Conservation (phyloP, 2,888 invertebrate genomes). For the Tridacna crocea region DNA sequence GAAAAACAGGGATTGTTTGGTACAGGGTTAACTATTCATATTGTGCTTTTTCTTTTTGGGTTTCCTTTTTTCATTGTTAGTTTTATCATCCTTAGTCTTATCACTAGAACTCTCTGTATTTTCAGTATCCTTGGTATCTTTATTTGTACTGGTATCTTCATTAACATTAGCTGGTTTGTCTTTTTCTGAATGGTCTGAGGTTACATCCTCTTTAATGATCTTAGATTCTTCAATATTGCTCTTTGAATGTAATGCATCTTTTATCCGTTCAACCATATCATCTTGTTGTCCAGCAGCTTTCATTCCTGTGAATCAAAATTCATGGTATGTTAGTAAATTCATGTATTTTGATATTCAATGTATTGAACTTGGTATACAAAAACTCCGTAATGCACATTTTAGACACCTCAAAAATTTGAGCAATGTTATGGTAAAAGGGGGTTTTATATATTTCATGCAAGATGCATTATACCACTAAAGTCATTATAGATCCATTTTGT, state of each 20-base stretch:
- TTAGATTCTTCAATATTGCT: not conserved
- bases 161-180: not conserved
- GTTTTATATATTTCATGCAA: too few relatives aligned
- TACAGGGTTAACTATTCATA: not conserved
- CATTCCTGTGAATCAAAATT: slow-evolving; percentile 54
- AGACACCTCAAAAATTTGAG: too few relatives aligned
- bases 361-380: not conserved
- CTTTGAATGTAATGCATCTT: slow-evolving; percentile 51
- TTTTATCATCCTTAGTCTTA: not conserved
- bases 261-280: slow-evolving; percentile 66
- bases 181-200: not conserved
- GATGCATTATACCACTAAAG: too few relatives aligned
- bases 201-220: not conserved
- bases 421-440: too few relatives aligned
- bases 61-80: slow-evolving; percentile 1
- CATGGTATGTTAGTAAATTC: slow-evolving; percentile 26
- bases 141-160: not conserved
- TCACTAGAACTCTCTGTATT: not conserved
- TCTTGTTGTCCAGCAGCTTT: slow-evolving; percentile 67
- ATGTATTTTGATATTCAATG: not conserved
- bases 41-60: slow-evolving; percentile 15
- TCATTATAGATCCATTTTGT: too few relatives aligned
- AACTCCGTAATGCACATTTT: not conserved
- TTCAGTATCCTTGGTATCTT: not conserved
- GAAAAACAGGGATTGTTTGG: too few relatives aligned